Evolutionary conservation across 2,888 invertebrate genomes (phyloP), one percentile per base, ranked within the genome.

Genomic region (Sinodicranocentrus sp.): DNA sequence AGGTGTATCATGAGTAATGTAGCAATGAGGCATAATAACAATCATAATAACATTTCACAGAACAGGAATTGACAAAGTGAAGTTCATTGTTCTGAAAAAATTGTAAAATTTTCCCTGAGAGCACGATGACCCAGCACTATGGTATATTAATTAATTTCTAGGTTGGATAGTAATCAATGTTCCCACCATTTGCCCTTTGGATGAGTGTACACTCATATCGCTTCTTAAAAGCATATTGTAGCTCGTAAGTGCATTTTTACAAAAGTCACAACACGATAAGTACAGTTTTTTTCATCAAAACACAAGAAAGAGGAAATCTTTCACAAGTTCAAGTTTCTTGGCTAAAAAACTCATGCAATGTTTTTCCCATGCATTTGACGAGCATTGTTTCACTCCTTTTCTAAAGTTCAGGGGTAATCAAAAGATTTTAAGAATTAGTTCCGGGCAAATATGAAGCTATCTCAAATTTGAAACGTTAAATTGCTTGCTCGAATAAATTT

Each of bases 101-200:
- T 79, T 79, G 79, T 65, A 84, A 72, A 84, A 84, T 79, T 86
- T 86, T 86, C 84, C 84, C 86, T 86, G 86, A 77, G 84, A 84
- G 86, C 84, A 77, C 86, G 82, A 85, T 86, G 86, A 86, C 84
- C 86, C 84, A 73, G 73, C 76, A 80, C 71, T 76, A 82, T 13
- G 13, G 59, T 43, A 68, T 70, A 67, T 80, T 84, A 83, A 85
- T 85, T 84, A 83, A 79, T 70, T 80, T 85, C 75, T 65, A 68
- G 79, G 79, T 75, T 73, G 83, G 83, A 80, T 79, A 76, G 83
- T 48, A 84, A 85, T 85, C 85, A 73, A 65, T 80, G 67, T 85
- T 85, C 85, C 84, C 85, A 85, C 76, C 71, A 70, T 79, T 79
- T 61, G 25, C 68, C 61, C 79, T 71, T 71, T 79, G 79, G 52